phyloP scores from a whole-genome alignment of 2,113 vertebrate species.

The Bos javanicus region DNA sequence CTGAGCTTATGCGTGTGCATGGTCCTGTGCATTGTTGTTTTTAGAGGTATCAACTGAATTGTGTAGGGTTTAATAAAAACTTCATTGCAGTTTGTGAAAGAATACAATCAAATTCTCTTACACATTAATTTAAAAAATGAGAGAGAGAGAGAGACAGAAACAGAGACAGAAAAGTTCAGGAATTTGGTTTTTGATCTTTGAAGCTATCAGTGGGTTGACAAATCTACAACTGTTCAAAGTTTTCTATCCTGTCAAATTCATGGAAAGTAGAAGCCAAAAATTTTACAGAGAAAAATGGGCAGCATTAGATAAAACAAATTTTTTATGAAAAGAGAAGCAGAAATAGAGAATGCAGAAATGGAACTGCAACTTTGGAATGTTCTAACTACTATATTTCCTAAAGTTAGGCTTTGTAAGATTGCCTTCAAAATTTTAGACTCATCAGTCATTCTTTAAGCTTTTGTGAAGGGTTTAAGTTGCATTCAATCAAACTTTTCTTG shows the following conservation, averaged over 20 bases:
- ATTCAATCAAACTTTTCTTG: background rate
- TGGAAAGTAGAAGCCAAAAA: background rate
- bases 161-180: background rate
- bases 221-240: background rate
- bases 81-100: background rate
- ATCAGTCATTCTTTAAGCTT: background rate
- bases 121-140: background rate
- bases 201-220: background rate
- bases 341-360: background rate
- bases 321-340: background rate
- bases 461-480: background rate
- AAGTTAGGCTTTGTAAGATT: background rate
- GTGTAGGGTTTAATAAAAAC: background rate
- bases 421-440: background rate
- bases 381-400: background rate
- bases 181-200: background rate
- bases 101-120: background rate
- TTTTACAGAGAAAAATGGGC: background rate
- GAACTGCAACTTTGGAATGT: background rate
- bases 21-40: background rate
- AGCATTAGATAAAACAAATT: background rate
- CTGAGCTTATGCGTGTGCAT: background rate
- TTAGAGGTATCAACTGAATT: background rate
- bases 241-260: background rate
- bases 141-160: background rate